phyloP scores from a whole-genome alignment of 2,888 invertebrate species.

The Siphlonurus alternatus region DNA sequence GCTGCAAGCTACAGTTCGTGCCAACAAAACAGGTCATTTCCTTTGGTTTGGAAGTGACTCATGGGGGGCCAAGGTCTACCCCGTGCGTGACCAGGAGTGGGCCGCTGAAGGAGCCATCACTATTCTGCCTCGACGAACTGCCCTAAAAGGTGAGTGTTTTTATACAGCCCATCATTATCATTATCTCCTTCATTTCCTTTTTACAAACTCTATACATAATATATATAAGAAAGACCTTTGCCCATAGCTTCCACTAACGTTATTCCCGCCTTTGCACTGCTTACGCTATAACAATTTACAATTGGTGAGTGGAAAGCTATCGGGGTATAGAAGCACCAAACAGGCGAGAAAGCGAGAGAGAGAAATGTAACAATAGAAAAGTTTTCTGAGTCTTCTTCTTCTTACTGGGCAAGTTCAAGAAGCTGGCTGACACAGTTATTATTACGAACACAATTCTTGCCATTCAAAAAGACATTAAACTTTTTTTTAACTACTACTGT shows the following conservation, averaged over 20 bases:
- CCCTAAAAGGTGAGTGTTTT: slow-evolving; percentile 30
- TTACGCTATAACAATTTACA: background rate
- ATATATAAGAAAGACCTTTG: background rate
- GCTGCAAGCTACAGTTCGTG: slow-evolving; percentile 37
- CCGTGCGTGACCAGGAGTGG: slow-evolving; percentile 39
- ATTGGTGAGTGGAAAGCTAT: too few species aligned
- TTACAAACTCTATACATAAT: background rate
- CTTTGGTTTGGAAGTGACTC: slow-evolving; percentile 55
- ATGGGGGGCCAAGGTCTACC: slow-evolving; percentile 49
- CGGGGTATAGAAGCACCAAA: too few species aligned
- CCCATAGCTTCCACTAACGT: background rate
- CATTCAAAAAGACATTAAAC: too few species aligned
- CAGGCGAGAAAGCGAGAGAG: too few species aligned
- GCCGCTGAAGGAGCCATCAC: slow-evolving; percentile 44
- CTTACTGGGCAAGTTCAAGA: too few species aligned
- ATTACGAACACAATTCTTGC: too few species aligned
- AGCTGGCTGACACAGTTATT: too few species aligned
- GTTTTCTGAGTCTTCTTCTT: too few species aligned
- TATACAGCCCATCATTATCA: background rate
- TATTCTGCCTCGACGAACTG: slow-evolving; percentile 38
- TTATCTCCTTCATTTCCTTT: background rate
- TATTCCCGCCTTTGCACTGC: background rate
- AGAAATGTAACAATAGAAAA: too few species aligned
- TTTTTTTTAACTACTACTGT: too few species aligned
- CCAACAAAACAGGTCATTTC: slow-evolving; percentile 39